Conservation (phyloP, 2,113 vertebrate species). For the Nerophis ophidion region DNA sequence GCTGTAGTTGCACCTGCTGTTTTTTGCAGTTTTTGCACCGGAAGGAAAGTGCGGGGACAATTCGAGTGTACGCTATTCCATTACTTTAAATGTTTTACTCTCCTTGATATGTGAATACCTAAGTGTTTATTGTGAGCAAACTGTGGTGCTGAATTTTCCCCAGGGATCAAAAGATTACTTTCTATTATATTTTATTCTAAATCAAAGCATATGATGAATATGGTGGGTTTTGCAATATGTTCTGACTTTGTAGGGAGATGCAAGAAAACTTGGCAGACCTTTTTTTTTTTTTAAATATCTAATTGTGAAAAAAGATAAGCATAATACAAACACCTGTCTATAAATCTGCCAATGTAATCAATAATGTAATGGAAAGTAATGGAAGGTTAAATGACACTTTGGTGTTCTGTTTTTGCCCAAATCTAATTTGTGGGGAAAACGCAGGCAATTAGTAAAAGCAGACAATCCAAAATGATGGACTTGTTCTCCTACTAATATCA, state of each 20-base stretch:
- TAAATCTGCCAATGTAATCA: constrained; percentile 60
- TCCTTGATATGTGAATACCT: too few relatives aligned
- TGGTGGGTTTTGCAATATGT: neutral
- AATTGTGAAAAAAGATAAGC: constrained; percentile 38
- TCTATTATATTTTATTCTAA: too few relatives aligned
- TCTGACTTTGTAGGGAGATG: constrained; percentile 2
- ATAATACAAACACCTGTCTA: constrained; percentile 60
- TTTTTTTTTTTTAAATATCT: constrained; percentile 20
- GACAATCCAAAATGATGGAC: constrained; percentile 58
- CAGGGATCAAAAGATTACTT: too few relatives aligned
- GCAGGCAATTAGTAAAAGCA: constrained; percentile 32
- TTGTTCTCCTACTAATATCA: constrained; percentile 29
- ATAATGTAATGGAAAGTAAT: constrained; percentile 58
- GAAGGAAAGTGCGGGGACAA: too few relatives aligned
- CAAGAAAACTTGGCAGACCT: constrained; percentile 40
- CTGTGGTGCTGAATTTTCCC: too few relatives aligned
- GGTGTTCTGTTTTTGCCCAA: constrained; percentile 62
- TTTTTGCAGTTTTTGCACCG: too few relatives aligned
- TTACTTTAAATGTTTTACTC: too few relatives aligned
- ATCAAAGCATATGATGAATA: neutral
- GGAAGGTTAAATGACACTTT: constrained; percentile 55
- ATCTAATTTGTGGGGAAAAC: constrained; percentile 46
- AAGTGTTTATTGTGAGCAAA: too few relatives aligned
- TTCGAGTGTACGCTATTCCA: too few relatives aligned
- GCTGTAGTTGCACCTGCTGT: too few relatives aligned